These are phyloP conservation scores for Mesitornis unicolor DNA, from an alignment of 2,113 vertebrate genomes.

Conservation along the genomic window DNA sequence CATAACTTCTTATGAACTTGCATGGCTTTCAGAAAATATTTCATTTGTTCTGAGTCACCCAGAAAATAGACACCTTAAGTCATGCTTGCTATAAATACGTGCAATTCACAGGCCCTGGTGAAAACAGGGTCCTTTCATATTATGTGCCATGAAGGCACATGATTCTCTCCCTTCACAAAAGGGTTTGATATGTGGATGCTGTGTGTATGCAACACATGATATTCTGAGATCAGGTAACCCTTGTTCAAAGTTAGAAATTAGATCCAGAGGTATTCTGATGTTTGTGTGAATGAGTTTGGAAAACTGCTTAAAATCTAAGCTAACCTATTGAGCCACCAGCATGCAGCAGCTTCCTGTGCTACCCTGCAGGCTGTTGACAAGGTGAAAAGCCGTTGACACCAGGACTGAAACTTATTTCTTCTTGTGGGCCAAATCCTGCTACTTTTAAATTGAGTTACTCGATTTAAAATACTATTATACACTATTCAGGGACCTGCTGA, in stretches of 20 bases:
- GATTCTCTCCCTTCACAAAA: background rate
- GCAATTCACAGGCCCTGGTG: background rate
- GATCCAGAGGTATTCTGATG: background rate
- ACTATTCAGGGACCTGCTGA: background rate
- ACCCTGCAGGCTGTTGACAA: background rate
- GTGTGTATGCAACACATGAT: accelerated
- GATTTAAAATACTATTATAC: background rate
- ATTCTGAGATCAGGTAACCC: background rate
- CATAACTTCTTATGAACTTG: too few relatives aligned
- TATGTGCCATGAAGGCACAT: accelerated
- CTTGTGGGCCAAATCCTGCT: background rate
- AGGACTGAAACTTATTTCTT: background rate
- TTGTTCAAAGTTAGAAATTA: background rate
- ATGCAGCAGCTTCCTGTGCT: background rate
- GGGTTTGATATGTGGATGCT: background rate
- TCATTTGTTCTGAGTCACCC: background rate
- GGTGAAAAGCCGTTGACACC: background rate
- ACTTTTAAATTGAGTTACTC: background rate
- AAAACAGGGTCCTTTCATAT: background rate
- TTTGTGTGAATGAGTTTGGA: background rate
- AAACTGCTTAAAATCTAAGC: background rate
- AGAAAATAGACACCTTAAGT: background rate
- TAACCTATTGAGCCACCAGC: background rate
- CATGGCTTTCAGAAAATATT: background rate
- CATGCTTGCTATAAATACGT: accelerated